Percentiles rank a stretch among this genome's conserved stretches.
These are phyloP conservation scores for Myanophis thanlyinensis DNA, from an alignment of 2,113 vertebrate species.

Conservation along the genomic window DNA sequence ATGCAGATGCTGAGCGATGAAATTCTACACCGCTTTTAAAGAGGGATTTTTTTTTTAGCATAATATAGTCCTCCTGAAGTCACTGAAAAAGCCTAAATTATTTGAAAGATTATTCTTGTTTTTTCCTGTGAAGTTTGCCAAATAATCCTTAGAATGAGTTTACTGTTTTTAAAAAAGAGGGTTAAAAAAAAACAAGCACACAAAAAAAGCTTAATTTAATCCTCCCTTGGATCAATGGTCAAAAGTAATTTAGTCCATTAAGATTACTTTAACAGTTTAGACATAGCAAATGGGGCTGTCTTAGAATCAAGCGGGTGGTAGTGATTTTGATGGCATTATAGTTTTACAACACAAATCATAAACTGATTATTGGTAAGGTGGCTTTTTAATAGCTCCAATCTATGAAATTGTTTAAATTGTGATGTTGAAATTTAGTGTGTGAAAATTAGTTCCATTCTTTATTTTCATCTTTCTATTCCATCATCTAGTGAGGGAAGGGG, in stretches of 20 bases:
- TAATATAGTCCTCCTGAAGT: not conserved
- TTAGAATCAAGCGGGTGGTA: constrained; percentile 1
- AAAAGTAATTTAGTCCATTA: not conserved
- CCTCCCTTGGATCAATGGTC: not conserved
- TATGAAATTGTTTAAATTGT: not conserved
- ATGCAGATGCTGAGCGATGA: not conserved
- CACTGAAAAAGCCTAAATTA: not conserved
- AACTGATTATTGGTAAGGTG: not conserved
- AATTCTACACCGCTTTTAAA: not conserved
- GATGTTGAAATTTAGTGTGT: not conserved
- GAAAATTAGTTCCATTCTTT: not conserved
- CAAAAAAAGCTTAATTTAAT: not conserved
- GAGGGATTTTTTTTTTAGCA: not conserved
- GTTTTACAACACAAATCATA: not conserved
- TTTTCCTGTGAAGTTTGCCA: not conserved
- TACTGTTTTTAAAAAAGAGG: not conserved
- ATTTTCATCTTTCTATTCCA: not conserved
- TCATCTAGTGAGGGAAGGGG: not conserved
- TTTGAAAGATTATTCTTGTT: not conserved
- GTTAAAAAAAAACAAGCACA: not conserved
- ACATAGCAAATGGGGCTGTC: not conserved
- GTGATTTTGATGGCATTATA: not conserved
- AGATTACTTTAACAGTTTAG: not conserved
- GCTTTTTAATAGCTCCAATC: not conserved
- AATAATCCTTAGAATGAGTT: not conserved